phyloP scores from a whole-genome alignment of 1,140 invertebrate species.

The Drosophila kepulauana region DNA sequence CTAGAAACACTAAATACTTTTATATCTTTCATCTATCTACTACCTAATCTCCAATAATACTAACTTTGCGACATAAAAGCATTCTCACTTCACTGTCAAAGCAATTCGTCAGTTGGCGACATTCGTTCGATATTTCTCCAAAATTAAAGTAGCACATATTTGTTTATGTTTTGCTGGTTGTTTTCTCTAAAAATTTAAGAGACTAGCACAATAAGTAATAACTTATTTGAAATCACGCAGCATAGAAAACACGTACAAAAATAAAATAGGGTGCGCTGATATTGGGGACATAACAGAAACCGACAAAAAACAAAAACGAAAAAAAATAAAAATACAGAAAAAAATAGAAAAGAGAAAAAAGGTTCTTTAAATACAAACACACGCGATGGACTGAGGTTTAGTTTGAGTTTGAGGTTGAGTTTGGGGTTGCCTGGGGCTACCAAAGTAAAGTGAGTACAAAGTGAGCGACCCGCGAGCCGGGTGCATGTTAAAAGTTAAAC shows the following conservation, averaged over 20 bases:
- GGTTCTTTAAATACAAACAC: slow-evolving; percentile 14
- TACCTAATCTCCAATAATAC: background rate
- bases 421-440: slow-evolving; percentile 42
- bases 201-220: background rate
- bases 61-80: background rate
- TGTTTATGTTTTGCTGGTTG: background rate
- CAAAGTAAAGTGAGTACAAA: too few relatives aligned
- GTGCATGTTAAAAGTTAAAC: slow-evolving; percentile 80
- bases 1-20: background rate
- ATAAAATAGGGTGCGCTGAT: slow-evolving; percentile 6
- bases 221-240: slow-evolving; percentile 8
- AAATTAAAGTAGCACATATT: background rate
- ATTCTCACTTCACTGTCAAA: background rate
- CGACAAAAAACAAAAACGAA: slow-evolving; percentile 8
- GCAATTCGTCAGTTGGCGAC: background rate
- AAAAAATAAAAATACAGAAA: background rate
- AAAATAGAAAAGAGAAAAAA: slow-evolving; percentile 16
- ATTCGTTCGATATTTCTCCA: background rate
- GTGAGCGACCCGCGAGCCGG: slow-evolving; percentile 22
- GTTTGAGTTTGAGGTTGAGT: slow-evolving; percentile 5
- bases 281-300: slow-evolving; percentile 5
- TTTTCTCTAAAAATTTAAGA: background rate
- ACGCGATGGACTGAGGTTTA: slow-evolving; percentile 7
- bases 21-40: background rate
- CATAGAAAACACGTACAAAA: slow-evolving; percentile 11